Evolutionary conservation across 2,797 vertebrate species (phyloP).

Genomic region (Florisuga fusca): DNA sequence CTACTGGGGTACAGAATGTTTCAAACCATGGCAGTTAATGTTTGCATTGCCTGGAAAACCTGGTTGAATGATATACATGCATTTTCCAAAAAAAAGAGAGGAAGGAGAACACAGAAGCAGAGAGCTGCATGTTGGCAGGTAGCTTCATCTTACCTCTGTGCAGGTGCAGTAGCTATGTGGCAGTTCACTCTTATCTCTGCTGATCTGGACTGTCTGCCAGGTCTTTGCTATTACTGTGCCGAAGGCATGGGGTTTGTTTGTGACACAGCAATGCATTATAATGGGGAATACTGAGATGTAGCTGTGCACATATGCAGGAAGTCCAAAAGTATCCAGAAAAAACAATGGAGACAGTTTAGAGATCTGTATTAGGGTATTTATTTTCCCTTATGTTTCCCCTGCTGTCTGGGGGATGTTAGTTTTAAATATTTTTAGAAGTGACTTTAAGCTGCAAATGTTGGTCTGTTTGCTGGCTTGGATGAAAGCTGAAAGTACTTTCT

Average conservation of each 20-base stretch:
- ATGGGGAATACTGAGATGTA: background rate
- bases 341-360: background rate
- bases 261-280: background rate
- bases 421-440: background rate
- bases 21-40: slow-evolving; percentile 35
- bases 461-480: background rate
- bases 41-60: slow-evolving; percentile 33
- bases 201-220: slow-evolving; percentile 27
- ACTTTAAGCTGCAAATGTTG: background rate
- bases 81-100: background rate
- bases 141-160: background rate
- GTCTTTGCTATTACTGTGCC: slow-evolving; percentile 1
- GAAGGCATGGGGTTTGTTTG: background rate
- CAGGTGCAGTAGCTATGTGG: background rate
- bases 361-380: background rate
- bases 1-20: slow-evolving; percentile 49
- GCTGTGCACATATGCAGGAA: background rate
- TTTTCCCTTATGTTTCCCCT: background rate
- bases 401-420: background rate
- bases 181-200: slow-evolving; percentile 20
- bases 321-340: background rate
- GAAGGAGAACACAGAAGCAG: background rate
- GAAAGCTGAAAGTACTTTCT: background rate
- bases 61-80: background rate
- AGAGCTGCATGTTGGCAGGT: background rate